These are phyloP conservation scores for Drosophila koepferae DNA, from an alignment of 2,888 invertebrate genomes.

Conservation along the genomic window DNA sequence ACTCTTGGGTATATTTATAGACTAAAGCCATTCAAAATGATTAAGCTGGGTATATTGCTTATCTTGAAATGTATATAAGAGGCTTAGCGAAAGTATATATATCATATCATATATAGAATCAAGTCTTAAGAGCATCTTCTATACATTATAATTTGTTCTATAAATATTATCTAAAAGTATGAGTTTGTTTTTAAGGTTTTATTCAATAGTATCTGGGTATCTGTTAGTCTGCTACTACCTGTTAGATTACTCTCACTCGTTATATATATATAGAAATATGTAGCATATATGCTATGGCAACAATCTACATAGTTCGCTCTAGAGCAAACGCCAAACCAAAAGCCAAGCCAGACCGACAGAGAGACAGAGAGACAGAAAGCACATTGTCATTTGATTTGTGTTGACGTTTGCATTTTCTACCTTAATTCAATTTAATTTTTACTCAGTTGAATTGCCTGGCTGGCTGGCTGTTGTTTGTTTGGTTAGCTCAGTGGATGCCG, in stretches of 20 bases:
- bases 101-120: no score
- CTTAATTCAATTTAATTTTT: slow-evolving; percentile 73
- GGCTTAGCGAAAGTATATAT: not conserved
- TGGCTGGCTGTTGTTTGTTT: slow-evolving; percentile 4
- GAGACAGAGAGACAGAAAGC: slow-evolving; percentile 33
- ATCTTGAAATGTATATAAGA: not conserved
- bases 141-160: no score
- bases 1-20: slow-evolving; percentile 13
- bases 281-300: slow-evolving; percentile 18
- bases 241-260: slow-evolving; percentile 1
- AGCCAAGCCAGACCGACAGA: slow-evolving; percentile 15
- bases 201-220: not conserved
- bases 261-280: not conserved
- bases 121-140: no score
- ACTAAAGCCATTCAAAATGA: not conserved
- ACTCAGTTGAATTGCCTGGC: slow-evolving; percentile 9
- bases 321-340: slow-evolving; percentile 30
- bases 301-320: slow-evolving; percentile 22
- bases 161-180: not conserved
- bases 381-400: slow-evolving; percentile 75
- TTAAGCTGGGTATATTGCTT: not conserved
- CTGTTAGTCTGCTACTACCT: not conserved
- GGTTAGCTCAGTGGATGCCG: slow-evolving; percentile 34
- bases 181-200: not conserved
- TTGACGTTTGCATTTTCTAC: slow-evolving; percentile 74